Base-by-base conservation (phyloP, 2,113 vertebrate genomes). In the Uropsilus gracilis region DNA sequence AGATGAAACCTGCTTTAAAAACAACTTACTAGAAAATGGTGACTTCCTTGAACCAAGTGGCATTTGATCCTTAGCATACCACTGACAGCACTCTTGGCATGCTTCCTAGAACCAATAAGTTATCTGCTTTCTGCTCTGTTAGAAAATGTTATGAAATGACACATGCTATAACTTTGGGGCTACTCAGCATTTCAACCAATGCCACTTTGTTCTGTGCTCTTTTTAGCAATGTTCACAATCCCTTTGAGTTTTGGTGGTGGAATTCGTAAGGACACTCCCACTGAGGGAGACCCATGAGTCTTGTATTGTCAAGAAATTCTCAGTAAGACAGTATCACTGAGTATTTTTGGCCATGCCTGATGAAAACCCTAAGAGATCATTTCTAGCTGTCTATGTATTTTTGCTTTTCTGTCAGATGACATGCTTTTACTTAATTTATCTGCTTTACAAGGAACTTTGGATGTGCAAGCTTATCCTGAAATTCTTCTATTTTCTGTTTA, bases 331-430 rank as follows among this genome's bases (percentile, higher is more conserved):
- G 22, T 83, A 34, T 22, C 8, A 26, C 0, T 17, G n/a, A 71
- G 17, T n/a, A 61, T 63, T 86, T 89, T 69, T 63, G 53, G 39
- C n/a, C 48, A 34, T 86, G 34, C 50, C 39, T 90, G 30, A 32
- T 88, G 24, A 82, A 64, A 63, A 80, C n/a, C n/a, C 9, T 73
- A 13, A 55, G 77, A 66, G 61, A 39, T 10, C 3, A 0, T 78
- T 81, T 63, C 24, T 22, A 64, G 83, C 61, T 94, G 46, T 17
- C 53, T 64, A 0, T 80, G 18, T 82, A 80, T 72, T 1, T 44
- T 72, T 76, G 32, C 81, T 34, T 89, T 88, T 44, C 59, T 95
- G n/a, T 85, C 24, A 39, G 57, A 28, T 87, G 39, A 94, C 53
- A 87, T 87, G 10, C 9, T n/a, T 81, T 90, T 90, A 24, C 48